A percentile compares a stretch with the other conserved stretches of the same genome.
phyloP scores from a whole-genome alignment of 2,888 invertebrate species.

The Eupithecia centaureata region DNA sequence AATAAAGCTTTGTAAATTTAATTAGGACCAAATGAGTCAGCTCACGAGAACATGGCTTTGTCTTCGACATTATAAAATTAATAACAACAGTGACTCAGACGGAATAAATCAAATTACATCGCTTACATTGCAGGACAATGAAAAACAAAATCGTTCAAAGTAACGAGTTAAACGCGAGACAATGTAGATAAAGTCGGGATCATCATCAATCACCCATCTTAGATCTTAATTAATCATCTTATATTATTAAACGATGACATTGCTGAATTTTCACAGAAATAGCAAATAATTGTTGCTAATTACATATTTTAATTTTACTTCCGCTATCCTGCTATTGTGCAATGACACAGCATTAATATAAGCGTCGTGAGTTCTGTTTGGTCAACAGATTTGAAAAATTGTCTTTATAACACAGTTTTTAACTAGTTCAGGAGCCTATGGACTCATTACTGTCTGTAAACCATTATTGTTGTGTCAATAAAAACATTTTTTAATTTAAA shows the following conservation, averaged over 20 bases:
- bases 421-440: too few species aligned
- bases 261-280: constrained; percentile 63
- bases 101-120: constrained; percentile 75
- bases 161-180: constrained; percentile 76
- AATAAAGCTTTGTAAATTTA: constrained; percentile 27
- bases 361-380: not conserved
- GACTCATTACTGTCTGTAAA: too few species aligned
- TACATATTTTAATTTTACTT: not conserved
- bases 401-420: too few species aligned
- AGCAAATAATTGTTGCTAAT: constrained; percentile 1
- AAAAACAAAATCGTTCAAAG: constrained; percentile 73
- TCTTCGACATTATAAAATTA: constrained; percentile 72
- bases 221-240: constrained; percentile 81
- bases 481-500: too few species aligned
- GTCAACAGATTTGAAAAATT: not conserved
- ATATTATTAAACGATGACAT: constrained; percentile 83
- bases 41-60: constrained; percentile 57
- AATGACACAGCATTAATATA: not conserved
- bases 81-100: constrained; percentile 77
- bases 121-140: constrained; percentile 72
- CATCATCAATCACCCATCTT: constrained; percentile 80
- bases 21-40: constrained; percentile 60
- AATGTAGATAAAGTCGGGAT: constrained; percentile 66
- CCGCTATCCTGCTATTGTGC: not conserved
- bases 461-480: too few species aligned